Conservation (phyloP, 2,113 vertebrate species). For the Deroptyus accipitrinus region DNA sequence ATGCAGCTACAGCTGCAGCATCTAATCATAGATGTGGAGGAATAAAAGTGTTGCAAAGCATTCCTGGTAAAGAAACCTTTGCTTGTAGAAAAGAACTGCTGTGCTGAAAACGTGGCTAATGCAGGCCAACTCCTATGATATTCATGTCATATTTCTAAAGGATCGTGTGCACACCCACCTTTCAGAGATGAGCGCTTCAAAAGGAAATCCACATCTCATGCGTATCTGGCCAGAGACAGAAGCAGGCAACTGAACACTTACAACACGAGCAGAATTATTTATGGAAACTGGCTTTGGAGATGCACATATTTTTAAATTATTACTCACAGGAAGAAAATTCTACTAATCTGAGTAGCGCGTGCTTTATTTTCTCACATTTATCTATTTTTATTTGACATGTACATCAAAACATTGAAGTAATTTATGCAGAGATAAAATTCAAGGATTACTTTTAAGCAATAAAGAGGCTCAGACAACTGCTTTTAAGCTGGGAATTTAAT, state of each 20-base stretch:
- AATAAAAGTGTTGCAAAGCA: background rate
- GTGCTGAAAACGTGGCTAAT: background rate
- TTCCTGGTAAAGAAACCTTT: background rate
- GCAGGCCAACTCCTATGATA: background rate
- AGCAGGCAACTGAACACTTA: background rate
- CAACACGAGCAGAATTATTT: background rate
- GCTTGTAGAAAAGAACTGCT: background rate
- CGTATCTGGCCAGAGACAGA: background rate
- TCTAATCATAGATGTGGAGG: background rate
- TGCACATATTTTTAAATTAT: background rate
- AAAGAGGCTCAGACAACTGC: background rate
- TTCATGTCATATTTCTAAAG: background rate
- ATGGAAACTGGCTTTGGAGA: background rate
- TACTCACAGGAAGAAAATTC: background rate
- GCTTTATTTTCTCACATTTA: background rate
- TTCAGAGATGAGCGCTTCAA: background rate
- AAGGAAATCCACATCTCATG: background rate
- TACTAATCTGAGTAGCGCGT: background rate
- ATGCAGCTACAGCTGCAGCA: background rate
- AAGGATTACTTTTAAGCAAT: background rate
- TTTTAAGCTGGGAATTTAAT: background rate
- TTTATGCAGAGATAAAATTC: background rate
- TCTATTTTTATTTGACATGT: background rate
- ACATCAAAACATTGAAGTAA: background rate
- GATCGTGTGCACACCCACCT: background rate